Evolutionary conservation across 2,113 vertebrate genomes (phyloP), one percentile per base, ranked within the genome.

Genomic region (Vicugna pacos): DNA sequence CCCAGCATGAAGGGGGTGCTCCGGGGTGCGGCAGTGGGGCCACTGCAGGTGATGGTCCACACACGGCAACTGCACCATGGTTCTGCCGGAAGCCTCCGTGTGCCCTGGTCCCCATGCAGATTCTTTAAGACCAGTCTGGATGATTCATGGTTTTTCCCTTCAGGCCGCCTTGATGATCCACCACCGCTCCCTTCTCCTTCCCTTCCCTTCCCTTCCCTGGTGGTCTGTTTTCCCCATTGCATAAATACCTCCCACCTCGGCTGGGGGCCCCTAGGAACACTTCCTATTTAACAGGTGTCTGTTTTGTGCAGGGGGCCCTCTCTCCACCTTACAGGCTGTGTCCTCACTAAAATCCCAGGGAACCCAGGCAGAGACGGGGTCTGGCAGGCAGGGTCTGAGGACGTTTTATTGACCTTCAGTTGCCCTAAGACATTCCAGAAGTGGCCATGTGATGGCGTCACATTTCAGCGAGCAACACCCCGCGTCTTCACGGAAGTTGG

Each of bases 1-100:
- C 7, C 50, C 6, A 0, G 6, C 76, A 10, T 0, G 3, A 12
- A 17, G 10, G 46, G 0, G 0, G 6, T 4, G 19, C 35, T 22
- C 24, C 3, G 42, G 58, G 4, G 10, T 3, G 28, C n/a, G 6
- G 22, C 30, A 0, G 28, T 3, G 35, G 1, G 8, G 22, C 48
- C 42, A 64, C 42, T 13, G 30, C 20, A 6, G 65, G 35, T 0
- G n/a, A 50, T 10, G 30, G 0, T 0, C 22, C 46, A 1, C 8
- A 16, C 48, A 54, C 19, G 16, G 0, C 42, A 2, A 0, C 4
- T 2, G 2, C 5, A 2, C 4, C 8, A 11, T 6, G 30, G 15
- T 8, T 46, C 70, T 10, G 22, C 42, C 14, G 8, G 65, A 64
- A 8, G 65, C 46, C 30, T 10, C 24, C 32, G 11, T 24, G 75